Percentiles rank a stretch among this genome's conserved stretches.
phyloP scores from a whole-genome alignment of 2,113 vertebrate genomes.

The Platichthys flesus region DNA sequence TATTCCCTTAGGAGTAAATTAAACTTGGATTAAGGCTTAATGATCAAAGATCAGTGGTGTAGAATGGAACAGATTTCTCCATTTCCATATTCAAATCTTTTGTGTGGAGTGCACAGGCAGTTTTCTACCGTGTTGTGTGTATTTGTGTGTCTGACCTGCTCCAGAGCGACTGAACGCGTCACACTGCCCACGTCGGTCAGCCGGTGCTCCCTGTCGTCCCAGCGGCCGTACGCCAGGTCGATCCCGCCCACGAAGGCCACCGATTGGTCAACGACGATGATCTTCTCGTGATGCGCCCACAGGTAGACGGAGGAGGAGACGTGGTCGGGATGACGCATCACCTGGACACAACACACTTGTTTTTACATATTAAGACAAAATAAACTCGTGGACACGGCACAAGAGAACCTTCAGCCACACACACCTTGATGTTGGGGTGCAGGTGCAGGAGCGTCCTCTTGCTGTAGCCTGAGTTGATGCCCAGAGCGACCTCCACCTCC shows the following conservation, averaged over 20 bases:
- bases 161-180: slow-evolving; percentile 80
- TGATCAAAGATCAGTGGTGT: no score
- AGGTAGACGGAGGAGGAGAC: slow-evolving; percentile 93
- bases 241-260: slow-evolving; percentile 94
- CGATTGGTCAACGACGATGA: slow-evolving; percentile 90
- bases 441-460: slow-evolving; percentile 90
- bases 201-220: slow-evolving; percentile 92
- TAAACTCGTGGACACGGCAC: not conserved
- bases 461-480: slow-evolving; percentile 98
- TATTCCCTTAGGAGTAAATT: slow-evolving; percentile 13
- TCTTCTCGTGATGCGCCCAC: slow-evolving; percentile 96
- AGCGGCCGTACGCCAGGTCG: slow-evolving; percentile 93
- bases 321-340: slow-evolving; percentile 97
- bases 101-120: no score
- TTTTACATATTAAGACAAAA: not conserved
- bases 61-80: no score
- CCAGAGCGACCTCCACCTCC: slow-evolving; percentile 95
- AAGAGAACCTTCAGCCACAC: not conserved
- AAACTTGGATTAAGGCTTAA: no score
- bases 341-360: slow-evolving; percentile 75
- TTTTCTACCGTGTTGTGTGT: not conserved
- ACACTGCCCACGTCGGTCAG: slow-evolving; percentile 94
- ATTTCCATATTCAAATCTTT: no score
- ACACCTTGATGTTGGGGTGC: slow-evolving; percentile 95
- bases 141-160: slow-evolving; percentile 69